A percentile compares a stretch with the other conserved stretches of the same genome.
Conservation (phyloP, 2,888 invertebrate species). For the Neoscelio sp. region DNA sequence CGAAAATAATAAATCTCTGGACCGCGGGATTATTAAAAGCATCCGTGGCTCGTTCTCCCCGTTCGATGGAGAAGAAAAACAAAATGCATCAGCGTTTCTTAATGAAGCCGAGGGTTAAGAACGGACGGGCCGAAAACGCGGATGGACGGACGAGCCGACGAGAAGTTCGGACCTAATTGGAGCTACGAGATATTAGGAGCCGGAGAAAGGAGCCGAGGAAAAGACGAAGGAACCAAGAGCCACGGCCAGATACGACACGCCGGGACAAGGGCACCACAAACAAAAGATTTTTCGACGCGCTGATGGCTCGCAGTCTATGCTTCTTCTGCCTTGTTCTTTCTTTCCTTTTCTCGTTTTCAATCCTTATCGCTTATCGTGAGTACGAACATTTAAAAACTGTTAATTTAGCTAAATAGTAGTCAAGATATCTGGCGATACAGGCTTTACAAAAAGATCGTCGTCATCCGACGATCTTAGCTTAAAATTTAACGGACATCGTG, state of each 20-base stretch:
- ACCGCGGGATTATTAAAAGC: constrained; percentile 82
- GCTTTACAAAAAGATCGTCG: constrained; percentile 64
- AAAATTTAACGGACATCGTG: constrained; percentile 65
- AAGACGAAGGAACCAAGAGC: constrained; percentile 51
- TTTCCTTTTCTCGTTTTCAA: constrained; percentile 28
- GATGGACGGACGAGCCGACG: constrained; percentile 70
- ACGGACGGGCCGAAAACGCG: constrained; percentile 74
- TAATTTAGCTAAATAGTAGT: constrained; percentile 68
- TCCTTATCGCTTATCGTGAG: constrained; percentile 55
- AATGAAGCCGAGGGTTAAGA: constrained; percentile 82
- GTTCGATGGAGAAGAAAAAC: constrained; percentile 79
- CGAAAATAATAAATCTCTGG: constrained; percentile 83
- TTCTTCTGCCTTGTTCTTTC: constrained; percentile 16
- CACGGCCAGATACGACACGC: constrained; percentile 44
- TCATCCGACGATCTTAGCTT: constrained; percentile 58
- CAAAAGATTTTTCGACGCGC: constrained; percentile 63
- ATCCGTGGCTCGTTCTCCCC: constrained; percentile 76
- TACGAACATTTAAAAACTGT: constrained; percentile 67
- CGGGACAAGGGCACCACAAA: constrained; percentile 65
- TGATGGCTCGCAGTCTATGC: constrained; percentile 37
- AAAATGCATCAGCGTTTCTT: constrained; percentile 83
- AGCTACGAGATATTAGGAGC: constrained; percentile 81
- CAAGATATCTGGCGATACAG: constrained; percentile 66
- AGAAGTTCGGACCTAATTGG: constrained; percentile 82
- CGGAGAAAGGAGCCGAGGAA: constrained; percentile 67